Conservation (phyloP, 1,140 invertebrate genomes). For the Meloidogyne hapla region DNA sequence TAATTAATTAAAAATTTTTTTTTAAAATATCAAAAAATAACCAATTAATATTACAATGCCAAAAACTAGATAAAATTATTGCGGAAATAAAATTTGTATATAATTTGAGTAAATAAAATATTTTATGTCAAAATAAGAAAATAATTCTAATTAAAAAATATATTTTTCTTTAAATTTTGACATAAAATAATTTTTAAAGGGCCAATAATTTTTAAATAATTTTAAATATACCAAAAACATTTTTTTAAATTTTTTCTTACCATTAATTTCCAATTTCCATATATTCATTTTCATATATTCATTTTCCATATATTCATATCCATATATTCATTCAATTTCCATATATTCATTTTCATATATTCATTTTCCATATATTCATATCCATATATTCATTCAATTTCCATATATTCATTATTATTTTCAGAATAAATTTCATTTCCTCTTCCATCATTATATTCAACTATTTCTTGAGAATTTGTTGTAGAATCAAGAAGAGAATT, state of each 20-base stretch:
- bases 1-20: not conserved
- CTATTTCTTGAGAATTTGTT: not conserved
- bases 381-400: not conserved
- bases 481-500: not conserved
- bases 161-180: too few relatives aligned
- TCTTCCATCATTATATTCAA: not conserved
- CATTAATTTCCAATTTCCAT: too few relatives aligned
- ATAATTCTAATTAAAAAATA: too few relatives aligned
- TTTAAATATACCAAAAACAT: too few relatives aligned
- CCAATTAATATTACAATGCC: not conserved
- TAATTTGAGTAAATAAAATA: not conserved
- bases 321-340: not conserved
- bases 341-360: too few relatives aligned
- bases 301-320: too few relatives aligned
- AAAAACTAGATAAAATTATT: constrained; percentile 4
- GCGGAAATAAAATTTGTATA: not conserved
- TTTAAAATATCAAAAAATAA: not conserved
- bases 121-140: too few relatives aligned
- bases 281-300: too few relatives aligned
- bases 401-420: constrained; percentile 4
- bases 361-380: too few relatives aligned
- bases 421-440: not conserved
- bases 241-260: too few relatives aligned
- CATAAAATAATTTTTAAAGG: too few relatives aligned
- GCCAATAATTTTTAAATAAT: too few relatives aligned